Evolutionary conservation across 1,140 invertebrate species (phyloP).

Genomic region (Drosophila elegans): DNA sequence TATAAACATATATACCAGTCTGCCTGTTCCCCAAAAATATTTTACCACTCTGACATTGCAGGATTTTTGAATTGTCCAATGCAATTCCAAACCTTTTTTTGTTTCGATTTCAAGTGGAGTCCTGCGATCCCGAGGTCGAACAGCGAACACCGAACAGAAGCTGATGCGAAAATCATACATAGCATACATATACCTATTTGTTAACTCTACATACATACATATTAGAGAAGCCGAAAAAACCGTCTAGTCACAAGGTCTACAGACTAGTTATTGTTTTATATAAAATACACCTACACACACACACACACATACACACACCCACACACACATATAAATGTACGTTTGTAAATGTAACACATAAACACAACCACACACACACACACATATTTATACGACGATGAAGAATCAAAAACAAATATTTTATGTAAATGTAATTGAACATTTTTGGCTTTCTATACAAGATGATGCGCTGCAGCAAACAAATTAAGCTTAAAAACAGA

Average conservation of each 20-base stretch:
- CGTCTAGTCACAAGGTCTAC: conserved; percentile 83
- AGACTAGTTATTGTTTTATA: conserved; percentile 83
- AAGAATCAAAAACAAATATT: conserved; percentile 50
- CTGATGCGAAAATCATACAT: conserved; percentile 16
- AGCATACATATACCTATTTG: conserved; percentile 45
- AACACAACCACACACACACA: conserved; percentile 36
- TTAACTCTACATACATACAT: conserved; percentile 52
- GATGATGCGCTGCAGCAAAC: conserved; percentile 33
- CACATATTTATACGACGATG: conserved; percentile 46
- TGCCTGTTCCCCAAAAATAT: conserved; percentile 19
- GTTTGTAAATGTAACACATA: conserved; percentile 53
- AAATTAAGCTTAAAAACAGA: conserved; percentile 57
- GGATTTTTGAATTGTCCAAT: conserved; percentile 9
- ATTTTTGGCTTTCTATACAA: conserved; percentile 49
- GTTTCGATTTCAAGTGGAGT: not conserved
- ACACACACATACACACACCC: conserved; percentile 40
- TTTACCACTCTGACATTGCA: conserved; percentile 11
- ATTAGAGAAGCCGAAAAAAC: conserved; percentile 67
- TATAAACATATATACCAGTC: conserved; percentile 12
- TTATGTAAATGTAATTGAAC: conserved; percentile 46
- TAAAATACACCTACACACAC: conserved; percentile 58
- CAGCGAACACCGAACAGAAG: conserved; percentile 21
- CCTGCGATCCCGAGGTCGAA: conserved; percentile 21
- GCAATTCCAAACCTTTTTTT: conserved; percentile 4
- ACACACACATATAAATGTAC: conserved; percentile 50